These are phyloP conservation scores for Drosophila buzzatii DNA, from an alignment of 2,888 invertebrate species.

Conservation along the genomic window DNA sequence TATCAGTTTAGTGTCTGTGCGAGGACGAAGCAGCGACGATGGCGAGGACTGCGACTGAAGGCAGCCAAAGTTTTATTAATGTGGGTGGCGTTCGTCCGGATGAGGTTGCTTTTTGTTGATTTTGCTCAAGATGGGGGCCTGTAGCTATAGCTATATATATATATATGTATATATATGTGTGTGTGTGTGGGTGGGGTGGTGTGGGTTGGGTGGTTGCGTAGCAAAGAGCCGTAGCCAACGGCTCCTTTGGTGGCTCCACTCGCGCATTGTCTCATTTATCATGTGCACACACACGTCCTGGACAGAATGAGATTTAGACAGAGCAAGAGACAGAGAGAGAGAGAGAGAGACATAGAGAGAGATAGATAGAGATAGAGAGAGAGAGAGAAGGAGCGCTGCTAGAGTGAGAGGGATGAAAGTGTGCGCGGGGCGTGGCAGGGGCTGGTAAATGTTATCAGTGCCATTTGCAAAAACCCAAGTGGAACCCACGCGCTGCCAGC, in stretches of 20 bases:
- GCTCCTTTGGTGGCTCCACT: constrained; percentile 57
- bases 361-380: background rate
- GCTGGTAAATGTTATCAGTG: constrained; percentile 70
- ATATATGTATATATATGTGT: too few species aligned
- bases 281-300: constrained; percentile 65
- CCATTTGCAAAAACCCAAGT: constrained; percentile 68
- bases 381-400: background rate
- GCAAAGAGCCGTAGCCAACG: constrained; percentile 57
- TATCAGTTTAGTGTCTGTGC: constrained; percentile 76
- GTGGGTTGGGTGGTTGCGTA: constrained; percentile 8
- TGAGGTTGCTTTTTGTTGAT: constrained; percentile 66
- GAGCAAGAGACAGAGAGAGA: constrained; percentile 9
- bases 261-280: constrained; percentile 74
- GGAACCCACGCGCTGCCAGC: constrained; percentile 64
- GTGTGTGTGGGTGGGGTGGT: background rate
- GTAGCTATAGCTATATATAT: too few species aligned
- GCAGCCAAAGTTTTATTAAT: constrained; percentile 79
- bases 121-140: constrained; percentile 41
- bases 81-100: constrained; percentile 52
- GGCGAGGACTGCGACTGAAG: constrained; percentile 55
- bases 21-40: constrained; percentile 33
- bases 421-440: constrained; percentile 12
- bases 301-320: constrained; percentile 39
- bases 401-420: constrained; percentile 14
- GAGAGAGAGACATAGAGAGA: background rate